phyloP scores from a whole-genome alignment of 2,113 vertebrate genomes.

The Microtus pennsylvanicus region DNA sequence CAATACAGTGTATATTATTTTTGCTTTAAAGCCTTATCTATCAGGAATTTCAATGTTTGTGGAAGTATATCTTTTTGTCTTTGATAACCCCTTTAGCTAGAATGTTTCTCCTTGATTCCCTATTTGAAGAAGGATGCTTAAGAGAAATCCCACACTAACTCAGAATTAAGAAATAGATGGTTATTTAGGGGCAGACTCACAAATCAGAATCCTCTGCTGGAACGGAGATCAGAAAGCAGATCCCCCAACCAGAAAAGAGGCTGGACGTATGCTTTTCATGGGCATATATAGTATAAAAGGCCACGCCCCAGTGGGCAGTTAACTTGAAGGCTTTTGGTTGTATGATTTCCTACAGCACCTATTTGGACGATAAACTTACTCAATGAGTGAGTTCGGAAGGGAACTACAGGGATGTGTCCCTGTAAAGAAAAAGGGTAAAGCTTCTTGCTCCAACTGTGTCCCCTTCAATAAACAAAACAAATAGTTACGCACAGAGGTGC shows the following conservation, averaged over 20 bases:
- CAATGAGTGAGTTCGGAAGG: neutral
- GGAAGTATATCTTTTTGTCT: neutral
- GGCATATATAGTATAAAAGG: too few species aligned
- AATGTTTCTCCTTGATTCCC: constrained; percentile 20
- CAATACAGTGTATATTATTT: neutral
- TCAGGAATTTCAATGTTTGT: neutral
- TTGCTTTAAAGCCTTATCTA: neutral
- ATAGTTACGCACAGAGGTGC: fast-evolving
- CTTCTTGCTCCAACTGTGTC: neutral
- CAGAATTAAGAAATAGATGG: too few species aligned
- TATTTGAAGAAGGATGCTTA: neutral
- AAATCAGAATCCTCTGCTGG: too few species aligned
- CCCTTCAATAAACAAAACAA: neutral
- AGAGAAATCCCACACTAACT: too few species aligned
- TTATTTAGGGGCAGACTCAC: too few species aligned
- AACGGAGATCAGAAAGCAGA: too few species aligned
- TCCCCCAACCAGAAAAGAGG: too few species aligned
- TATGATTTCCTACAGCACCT: too few species aligned
- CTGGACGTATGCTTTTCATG: too few species aligned
- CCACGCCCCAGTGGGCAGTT: too few species aligned
- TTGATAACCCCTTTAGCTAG: neutral
- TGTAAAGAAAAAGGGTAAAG: neutral
- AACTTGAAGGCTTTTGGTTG: too few species aligned
- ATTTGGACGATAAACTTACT: neutral
- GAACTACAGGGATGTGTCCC: constrained; percentile 1